These are phyloP conservation scores for Ptilorrhoa leucosticta DNA, from an alignment of 2,113 vertebrate species.

Conservation along the genomic window DNA sequence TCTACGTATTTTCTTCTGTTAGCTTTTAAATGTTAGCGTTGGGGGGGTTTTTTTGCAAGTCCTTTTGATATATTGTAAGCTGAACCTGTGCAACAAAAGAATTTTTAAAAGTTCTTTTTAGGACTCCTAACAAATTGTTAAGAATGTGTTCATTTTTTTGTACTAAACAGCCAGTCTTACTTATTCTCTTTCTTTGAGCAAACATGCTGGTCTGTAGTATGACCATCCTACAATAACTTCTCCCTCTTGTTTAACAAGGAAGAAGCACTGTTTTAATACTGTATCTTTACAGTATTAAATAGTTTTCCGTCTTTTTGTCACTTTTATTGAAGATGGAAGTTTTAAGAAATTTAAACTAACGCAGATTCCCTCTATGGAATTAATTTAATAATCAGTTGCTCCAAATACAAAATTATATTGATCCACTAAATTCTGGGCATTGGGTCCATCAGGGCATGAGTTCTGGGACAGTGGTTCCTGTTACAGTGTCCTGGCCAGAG, in stretches of 20 bases:
- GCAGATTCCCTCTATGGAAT: neutral
- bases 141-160: neutral
- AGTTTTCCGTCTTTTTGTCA: neutral
- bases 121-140: neutral
- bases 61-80: neutral
- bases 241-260: neutral
- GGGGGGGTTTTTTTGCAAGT: neutral
- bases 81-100: neutral
- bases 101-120: neutral
- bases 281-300: neutral
- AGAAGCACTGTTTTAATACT: neutral
- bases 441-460: neutral
- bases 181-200: neutral
- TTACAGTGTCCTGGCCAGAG: neutral
- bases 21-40: neutral
- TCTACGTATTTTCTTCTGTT: neutral
- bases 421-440: neutral
- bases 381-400: neutral
- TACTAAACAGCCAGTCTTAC: neutral
- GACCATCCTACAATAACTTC: neutral
- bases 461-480: neutral
- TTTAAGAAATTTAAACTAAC: neutral
- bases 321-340: neutral
- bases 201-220: neutral
- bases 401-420: neutral